Base-by-base conservation (phyloP, 2,797 vertebrate genomes). In the Pteronotus mesoamericanus region DNA sequence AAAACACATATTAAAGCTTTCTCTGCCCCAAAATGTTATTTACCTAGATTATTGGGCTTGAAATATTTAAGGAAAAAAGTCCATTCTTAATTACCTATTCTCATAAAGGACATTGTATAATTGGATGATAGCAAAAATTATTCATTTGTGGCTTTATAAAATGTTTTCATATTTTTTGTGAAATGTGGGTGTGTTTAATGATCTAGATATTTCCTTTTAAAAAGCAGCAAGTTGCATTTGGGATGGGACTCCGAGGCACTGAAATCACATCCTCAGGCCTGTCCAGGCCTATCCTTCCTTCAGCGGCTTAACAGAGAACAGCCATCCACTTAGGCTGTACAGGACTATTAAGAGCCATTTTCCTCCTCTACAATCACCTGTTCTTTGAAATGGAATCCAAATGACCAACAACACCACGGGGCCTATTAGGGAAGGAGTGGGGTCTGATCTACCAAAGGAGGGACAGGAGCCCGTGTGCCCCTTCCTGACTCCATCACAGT, bases 131-230 rank as follows among this genome's bases (percentile, higher is more conserved):
- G 9, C 69, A 95, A 94, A 78, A 32, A 57, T 32, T 42, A 94
- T 55, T 75, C 12, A 4, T 77, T 59, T 57, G 29, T 59, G 26
- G n/a, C 55, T 87, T 87, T 72, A 22, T 42, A 79, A 86, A 68
- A 59, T 72, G 32, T 18, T 57, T 53, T 96, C 68, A n/a, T 34
- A 68, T 37, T 55, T 61, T 86, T 18, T 22, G 3, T 85, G 89
- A 92, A 77, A 92, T 48, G 61, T 9, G 68, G 64, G 80, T 90
- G n/a, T 83, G 80, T 84, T 83, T 24, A 44, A 75, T 44, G 69
- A 39, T 83, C 91, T 78, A 48, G 87, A 75, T 39, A 83, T n/a
- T 72, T 44, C 55, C 42, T 83, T 69, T 66, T 44, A n/a, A 69
- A 88, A 78, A 48, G 86, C 46, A 89, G 59, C 37, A 51, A 92